phyloP scores from a whole-genome alignment of 2,113 vertebrate genomes.

The Nymphicus hollandicus region DNA sequence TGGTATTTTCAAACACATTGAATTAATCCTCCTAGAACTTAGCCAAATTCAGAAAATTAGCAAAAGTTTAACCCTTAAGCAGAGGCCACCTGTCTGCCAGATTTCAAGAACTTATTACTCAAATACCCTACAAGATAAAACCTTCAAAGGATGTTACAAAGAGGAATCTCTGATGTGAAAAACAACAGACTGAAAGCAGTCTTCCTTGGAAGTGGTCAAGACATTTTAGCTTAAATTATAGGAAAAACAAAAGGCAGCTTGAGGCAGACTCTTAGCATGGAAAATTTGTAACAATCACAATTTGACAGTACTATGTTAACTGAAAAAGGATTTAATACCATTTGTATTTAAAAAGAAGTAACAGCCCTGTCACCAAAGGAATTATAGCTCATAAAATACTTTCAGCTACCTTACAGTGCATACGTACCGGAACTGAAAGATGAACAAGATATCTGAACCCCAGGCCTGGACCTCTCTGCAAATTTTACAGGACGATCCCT shows the following conservation, averaged over 20 bases:
- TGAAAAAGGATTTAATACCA: not conserved
- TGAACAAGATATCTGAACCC: constrained; percentile 94
- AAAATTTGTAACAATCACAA: not conserved
- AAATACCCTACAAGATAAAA: not conserved
- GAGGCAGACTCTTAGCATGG: not conserved
- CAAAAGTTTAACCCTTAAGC: not conserved
- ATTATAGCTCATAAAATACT: not conserved
- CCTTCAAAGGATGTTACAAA: not conserved
- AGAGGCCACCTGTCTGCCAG: not conserved
- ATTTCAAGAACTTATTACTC: not conserved
- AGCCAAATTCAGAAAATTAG: not conserved
- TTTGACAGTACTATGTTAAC: not conserved
- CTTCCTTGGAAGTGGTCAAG: not conserved
- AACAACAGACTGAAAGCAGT: not conserved
- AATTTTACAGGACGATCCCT: constrained; percentile 96
- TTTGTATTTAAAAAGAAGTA: not conserved
- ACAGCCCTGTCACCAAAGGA: not conserved
- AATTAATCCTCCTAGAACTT: not conserved
- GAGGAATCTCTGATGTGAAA: not conserved
- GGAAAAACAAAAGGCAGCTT: not conserved
- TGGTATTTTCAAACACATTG: not conserved
- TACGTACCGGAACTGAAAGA: constrained; percentile 93
- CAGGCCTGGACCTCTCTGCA: constrained; percentile 92
- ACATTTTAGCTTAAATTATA: not conserved
- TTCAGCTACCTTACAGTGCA: not conserved